Conservation (phyloP, 2,113 vertebrate genomes). For the Rhizomys pruinosus region DNA sequence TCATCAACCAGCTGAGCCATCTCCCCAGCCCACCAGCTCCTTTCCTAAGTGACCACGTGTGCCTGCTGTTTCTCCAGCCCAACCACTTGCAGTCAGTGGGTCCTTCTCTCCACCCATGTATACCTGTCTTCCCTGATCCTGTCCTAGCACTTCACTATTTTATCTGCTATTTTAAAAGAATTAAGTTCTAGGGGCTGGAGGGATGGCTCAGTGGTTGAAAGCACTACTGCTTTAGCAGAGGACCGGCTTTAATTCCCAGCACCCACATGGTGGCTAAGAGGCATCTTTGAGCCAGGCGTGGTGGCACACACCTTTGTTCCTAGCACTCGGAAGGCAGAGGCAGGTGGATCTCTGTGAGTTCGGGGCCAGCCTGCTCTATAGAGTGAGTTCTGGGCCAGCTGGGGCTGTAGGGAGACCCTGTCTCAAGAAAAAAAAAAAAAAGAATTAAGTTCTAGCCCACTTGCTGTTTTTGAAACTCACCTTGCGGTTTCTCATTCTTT, state of each 20-base stretch:
- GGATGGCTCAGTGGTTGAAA: too few species aligned
- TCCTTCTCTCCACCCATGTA: rapidly evolving
- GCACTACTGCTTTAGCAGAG: too few species aligned
- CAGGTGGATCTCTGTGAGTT: too few species aligned
- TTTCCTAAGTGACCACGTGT: rapidly evolving
- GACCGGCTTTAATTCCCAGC: too few species aligned
- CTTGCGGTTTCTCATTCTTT: neutral
- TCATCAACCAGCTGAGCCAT: neutral
- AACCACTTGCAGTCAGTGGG: rapidly evolving
- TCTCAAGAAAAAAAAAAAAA: too few species aligned
- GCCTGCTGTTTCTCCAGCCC: neutral
- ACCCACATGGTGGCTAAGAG: too few species aligned
- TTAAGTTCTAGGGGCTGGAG: neutral
- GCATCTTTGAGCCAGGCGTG: too few species aligned
- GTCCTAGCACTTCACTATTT: neutral
- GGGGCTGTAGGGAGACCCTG: too few species aligned
- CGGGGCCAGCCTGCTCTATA: too few species aligned
- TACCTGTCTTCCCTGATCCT: neutral
- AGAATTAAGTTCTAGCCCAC: neutral
- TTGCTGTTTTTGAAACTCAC: neutral
- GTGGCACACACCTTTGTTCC: too few species aligned
- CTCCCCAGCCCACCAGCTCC: neutral
- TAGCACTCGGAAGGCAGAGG: too few species aligned
- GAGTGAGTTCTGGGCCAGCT: too few species aligned
- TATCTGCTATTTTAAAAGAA: neutral